Conservation (phyloP, 2,797 vertebrate species). For the Buceros bicornis region DNA sequence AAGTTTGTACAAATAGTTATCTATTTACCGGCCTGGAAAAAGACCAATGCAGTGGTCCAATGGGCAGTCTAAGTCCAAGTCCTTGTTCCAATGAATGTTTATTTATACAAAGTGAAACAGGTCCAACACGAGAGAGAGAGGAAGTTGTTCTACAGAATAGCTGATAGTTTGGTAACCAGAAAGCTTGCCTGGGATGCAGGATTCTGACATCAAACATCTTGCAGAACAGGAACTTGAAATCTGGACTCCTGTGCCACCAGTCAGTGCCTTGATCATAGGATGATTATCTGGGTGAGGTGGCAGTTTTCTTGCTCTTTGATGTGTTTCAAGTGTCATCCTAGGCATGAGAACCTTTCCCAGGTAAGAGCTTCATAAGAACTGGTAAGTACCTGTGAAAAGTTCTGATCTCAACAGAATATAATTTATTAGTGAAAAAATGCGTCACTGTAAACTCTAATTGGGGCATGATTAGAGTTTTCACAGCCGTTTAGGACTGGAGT, state of each 20-base stretch:
- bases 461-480: neutral
- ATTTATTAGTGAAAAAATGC: neutral
- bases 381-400: neutral
- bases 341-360: neutral
- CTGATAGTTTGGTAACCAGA: neutral
- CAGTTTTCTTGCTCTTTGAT: neutral
- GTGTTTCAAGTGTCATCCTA: neutral
- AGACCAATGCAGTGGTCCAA: neutral
- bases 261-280: neutral
- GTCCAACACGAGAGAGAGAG: neutral
- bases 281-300: neutral
- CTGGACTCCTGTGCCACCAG: neutral
- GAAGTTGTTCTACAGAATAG: neutral
- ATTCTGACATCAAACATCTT: neutral
- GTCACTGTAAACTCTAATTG: neutral
- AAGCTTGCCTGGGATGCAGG: neutral
- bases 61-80: neutral
- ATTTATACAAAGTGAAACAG: constrained; percentile 14
- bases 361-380: neutral
- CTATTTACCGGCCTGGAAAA: neutral
- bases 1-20: constrained; percentile 8
- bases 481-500: neutral
- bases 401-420: neutral
- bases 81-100: constrained; percentile 30
- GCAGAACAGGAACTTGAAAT: constrained; percentile 8